Conservation (phyloP, 1,140 invertebrate genomes). For the Pogonognathellus flavescens region DNA sequence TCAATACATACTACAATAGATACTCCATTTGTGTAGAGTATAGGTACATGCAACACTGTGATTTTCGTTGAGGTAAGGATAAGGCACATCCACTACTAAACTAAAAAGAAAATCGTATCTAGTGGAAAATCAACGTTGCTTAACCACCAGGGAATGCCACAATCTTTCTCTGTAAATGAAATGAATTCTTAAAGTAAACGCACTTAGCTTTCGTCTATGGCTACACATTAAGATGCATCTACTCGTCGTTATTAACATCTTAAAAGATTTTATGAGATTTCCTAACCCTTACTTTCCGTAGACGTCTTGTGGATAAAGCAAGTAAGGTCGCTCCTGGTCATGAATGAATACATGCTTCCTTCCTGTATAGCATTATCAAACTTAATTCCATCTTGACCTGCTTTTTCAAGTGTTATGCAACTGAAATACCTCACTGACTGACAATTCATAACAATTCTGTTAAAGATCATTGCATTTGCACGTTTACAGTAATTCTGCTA, state of each 20-base stretch:
- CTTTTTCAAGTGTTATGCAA: neutral
- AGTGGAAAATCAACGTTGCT: neutral
- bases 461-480: no score
- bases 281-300: neutral
- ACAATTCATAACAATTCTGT: neutral
- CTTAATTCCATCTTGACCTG: neutral
- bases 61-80: slow-evolving; percentile 7
- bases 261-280: slow-evolving; percentile 49
- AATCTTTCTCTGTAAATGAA: slow-evolving; percentile 17
- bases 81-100: neutral
- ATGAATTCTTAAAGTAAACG: slow-evolving; percentile 27
- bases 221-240: slow-evolving; percentile 23
- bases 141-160: slow-evolving; percentile 19
- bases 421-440: no score
- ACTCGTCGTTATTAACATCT: slow-evolving; percentile 45
- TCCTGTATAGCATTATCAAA: slow-evolving; percentile 9
- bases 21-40: neutral
- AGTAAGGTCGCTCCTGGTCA: no score
- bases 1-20: neutral
- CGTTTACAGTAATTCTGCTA: no score
- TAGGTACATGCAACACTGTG: neutral
- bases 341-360: neutral
- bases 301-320: neutral
- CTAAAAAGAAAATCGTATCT: neutral
- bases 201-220: neutral